A percentile compares a stretch with the other conserved stretches of the same genome.
These are phyloP conservation scores for Chascanopsetta lugubris DNA, from an alignment of 2,113 vertebrate species.

Conservation along the genomic window DNA sequence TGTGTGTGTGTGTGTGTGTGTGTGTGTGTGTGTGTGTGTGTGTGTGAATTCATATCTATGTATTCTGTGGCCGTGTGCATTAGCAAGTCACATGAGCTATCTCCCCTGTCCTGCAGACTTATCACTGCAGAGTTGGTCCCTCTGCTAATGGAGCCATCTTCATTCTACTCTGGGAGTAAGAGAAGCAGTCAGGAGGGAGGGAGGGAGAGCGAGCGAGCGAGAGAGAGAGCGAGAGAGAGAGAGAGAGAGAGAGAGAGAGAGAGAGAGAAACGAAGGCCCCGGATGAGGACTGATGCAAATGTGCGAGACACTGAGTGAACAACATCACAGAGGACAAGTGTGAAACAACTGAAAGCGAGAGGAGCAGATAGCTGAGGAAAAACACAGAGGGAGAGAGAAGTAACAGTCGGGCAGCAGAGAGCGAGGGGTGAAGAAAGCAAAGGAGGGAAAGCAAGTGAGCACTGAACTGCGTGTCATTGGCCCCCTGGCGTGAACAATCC, in stretches of 20 bases:
- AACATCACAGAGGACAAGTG: constrained; percentile 43
- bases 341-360: constrained; percentile 63
- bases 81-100: constrained; percentile 64
- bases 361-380: constrained; percentile 38
- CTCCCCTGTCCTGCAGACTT: constrained; percentile 58
- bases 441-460: constrained; percentile 70
- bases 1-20: too few species aligned
- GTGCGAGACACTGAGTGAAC: constrained; percentile 11
- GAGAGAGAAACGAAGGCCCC: constrained; percentile 19
- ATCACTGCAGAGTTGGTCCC: constrained; percentile 58
- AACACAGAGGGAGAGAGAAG: constrained; percentile 58
- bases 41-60: constrained; percentile 24
- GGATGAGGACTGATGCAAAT: constrained; percentile 51
- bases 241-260: too few species aligned
- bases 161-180: constrained; percentile 20
- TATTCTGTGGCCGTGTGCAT: constrained; percentile 48
- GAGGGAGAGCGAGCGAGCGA: too few species aligned
- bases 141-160: constrained; percentile 78
- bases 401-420: constrained; percentile 52
- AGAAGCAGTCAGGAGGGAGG: constrained; percentile 38
- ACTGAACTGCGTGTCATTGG: constrained; percentile 76
- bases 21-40: neutral
- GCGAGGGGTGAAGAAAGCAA: constrained; percentile 68
- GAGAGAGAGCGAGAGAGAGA: too few species aligned
- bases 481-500: constrained; percentile 83